phyloP scores from a whole-genome alignment of 1,140 invertebrate species.

The Antheraea pernyi region DNA sequence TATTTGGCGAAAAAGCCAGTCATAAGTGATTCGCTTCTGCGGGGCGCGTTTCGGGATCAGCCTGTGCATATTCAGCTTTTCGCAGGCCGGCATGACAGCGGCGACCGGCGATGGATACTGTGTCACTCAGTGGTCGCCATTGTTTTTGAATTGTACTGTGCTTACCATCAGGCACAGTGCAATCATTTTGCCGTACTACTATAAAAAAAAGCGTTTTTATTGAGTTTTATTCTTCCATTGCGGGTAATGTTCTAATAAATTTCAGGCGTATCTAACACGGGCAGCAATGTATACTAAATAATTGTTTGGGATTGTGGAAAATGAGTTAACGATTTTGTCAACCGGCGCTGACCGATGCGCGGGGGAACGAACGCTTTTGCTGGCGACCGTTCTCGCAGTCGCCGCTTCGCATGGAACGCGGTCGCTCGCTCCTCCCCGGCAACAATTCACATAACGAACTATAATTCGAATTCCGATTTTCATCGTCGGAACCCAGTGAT shows the following conservation, averaged over 20 bases:
- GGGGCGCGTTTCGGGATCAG: too few species aligned
- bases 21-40: too few species aligned
- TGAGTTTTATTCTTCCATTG: neutral
- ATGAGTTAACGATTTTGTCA: slow-evolving; percentile 17
- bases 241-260: neutral
- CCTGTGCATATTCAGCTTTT: too few species aligned
- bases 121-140: too few species aligned
- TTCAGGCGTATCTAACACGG: neutral
- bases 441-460: slow-evolving; percentile 6
- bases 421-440: slow-evolving; percentile 35
- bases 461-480: neutral
- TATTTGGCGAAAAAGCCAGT: too few species aligned
- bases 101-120: too few species aligned
- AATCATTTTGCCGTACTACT: too few species aligned
- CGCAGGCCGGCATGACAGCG: too few species aligned
- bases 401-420: slow-evolving; percentile 51
- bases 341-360: slow-evolving; percentile 52
- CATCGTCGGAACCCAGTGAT: neutral
- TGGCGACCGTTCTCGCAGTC: slow-evolving; percentile 42
- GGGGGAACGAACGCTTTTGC: slow-evolving; percentile 44
- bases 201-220: too few species aligned
- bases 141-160: too few species aligned
- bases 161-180: too few species aligned
- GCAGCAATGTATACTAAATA: slow-evolving; percentile 14
- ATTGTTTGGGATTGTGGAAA: neutral